A percentile compares a stretch with the other conserved stretches of the same genome.
Evolutionary conservation across 2,113 vertebrate genomes (phyloP).

Genomic region (Prionailurus viverrinus): DNA sequence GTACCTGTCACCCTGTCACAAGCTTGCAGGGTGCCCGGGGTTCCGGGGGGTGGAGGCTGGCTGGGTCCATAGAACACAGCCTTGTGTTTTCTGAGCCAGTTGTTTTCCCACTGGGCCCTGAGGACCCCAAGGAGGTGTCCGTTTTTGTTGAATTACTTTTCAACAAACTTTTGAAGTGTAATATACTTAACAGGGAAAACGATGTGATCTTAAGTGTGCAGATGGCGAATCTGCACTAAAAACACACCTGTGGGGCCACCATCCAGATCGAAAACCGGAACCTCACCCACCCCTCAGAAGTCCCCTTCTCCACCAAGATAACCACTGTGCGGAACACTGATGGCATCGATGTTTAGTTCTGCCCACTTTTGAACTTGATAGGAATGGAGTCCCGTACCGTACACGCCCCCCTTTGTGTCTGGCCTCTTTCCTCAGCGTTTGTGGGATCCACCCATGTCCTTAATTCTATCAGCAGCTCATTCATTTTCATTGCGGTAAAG

Average conservation of each 20-base stretch:
- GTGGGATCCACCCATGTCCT: neutral
- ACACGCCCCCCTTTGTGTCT: neutral
- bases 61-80: neutral
- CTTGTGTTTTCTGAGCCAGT: neutral
- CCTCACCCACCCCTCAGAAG: neutral
- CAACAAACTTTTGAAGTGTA: neutral
- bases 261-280: neutral
- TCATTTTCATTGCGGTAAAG: neutral
- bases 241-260: neutral
- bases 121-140: neutral
- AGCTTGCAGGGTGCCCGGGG: neutral
- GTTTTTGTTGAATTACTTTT: conserved; percentile 31
- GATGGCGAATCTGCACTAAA: neutral
- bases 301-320: too few relatives aligned
- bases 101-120: neutral
- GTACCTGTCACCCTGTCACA: conserved; percentile 70
- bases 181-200: neutral
- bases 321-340: accelerated
- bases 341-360: neutral
- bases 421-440: neutral
- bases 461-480: neutral
- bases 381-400: neutral
- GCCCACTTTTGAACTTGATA: neutral
- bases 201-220: neutral
- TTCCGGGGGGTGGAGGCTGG: neutral